These are phyloP conservation scores for Dromaius novaehollandiae DNA, from an alignment of 2,113 vertebrate species.

Conservation along the genomic window DNA sequence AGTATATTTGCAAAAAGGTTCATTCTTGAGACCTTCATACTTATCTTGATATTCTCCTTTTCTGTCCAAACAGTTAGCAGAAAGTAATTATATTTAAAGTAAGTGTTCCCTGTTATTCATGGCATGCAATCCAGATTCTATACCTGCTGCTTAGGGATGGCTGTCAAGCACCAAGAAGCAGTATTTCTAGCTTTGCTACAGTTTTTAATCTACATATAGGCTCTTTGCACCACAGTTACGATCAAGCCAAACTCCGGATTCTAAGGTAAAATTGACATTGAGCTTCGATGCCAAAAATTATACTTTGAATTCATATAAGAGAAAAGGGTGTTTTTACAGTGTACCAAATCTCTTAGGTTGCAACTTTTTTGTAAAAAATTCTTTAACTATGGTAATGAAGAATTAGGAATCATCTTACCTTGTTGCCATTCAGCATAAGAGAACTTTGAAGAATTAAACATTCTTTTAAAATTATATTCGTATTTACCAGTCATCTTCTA, in stretches of 20 bases:
- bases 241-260: neutral
- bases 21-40: neutral
- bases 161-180: accelerated
- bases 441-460: neutral
- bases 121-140: neutral
- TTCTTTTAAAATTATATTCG: neutral
- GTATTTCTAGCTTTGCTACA: neutral
- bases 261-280: neutral
- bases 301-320: neutral
- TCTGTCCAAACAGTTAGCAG: neutral
- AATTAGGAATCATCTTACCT: neutral
- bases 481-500: neutral
- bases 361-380: neutral
- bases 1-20: neutral
- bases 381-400: neutral
- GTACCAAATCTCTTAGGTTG: neutral
- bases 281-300: accelerated
- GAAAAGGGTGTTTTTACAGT: neutral
- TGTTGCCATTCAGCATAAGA: neutral
- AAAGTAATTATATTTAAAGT: neutral
- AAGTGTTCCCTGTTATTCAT: neutral
- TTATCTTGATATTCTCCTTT: neutral
- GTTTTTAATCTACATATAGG: neutral
- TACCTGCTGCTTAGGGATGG: neutral
- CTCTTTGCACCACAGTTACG: too few relatives aligned